Evolutionary conservation across 2,888 invertebrate species (phyloP).

Genomic region (Creontiades dilutus): DNA sequence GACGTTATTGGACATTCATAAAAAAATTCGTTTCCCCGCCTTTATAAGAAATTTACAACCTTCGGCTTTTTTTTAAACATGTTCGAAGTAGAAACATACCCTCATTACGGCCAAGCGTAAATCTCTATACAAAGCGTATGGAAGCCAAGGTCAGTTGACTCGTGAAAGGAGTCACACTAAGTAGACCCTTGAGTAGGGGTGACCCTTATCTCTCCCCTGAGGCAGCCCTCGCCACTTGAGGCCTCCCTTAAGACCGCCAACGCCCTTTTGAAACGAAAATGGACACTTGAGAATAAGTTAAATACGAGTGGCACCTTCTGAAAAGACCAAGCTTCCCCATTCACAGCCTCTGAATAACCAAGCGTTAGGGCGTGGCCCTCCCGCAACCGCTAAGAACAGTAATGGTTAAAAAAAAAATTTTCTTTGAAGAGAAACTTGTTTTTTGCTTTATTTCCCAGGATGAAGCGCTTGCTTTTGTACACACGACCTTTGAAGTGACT

Average conservation of each 20-base stretch:
- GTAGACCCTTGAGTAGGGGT: conserved; percentile 1
- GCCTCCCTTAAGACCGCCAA: background rate
- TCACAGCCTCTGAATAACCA: background rate
- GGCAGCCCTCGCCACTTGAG: conserved; percentile 24
- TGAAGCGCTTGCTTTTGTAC: too few species aligned
- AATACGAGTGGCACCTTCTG: conserved; percentile 26
- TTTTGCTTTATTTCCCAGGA: too few species aligned
- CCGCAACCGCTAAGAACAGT: background rate
- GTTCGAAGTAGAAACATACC: too few species aligned
- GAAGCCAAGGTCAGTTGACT: background rate
- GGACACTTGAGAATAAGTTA: conserved; percentile 32
- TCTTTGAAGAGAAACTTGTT: too few species aligned
- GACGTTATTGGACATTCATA: too few species aligned
- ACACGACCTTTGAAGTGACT: too few species aligned
- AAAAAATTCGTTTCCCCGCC: too few species aligned
- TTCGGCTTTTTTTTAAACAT: too few species aligned
- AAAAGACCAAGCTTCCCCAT: conserved; percentile 6
- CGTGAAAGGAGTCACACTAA: background rate
- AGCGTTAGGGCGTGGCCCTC: background rate
- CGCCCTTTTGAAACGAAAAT: conserved; percentile 31
- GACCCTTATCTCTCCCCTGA: conserved; percentile 21
- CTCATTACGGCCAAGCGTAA: too few species aligned
- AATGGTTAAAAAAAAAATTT: background rate
- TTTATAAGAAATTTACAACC: too few species aligned
- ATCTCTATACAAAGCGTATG: too few species aligned